These are phyloP conservation scores for Limnephilus auricula DNA, from an alignment of 2,888 invertebrate genomes.

Conservation along the genomic window DNA sequence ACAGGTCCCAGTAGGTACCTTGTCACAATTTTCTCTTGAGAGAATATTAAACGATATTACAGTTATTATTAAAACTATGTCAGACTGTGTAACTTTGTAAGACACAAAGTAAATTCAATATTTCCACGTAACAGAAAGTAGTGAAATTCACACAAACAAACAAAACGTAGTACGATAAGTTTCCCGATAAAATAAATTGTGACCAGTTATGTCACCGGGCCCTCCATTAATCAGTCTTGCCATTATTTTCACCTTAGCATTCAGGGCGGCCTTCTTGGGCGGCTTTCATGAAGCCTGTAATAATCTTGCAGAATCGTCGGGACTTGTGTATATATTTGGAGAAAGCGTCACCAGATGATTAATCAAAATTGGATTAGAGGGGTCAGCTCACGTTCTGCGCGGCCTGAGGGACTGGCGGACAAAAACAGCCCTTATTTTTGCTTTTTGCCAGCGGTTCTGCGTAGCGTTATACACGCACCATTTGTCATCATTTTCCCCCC, in stretches of 20 bases:
- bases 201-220: conserved; percentile 9
- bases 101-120: not conserved
- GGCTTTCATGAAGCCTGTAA: conserved; percentile 19
- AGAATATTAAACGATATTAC: too few species aligned
- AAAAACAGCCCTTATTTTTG: conserved; percentile 22
- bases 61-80: not conserved
- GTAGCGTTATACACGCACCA: not conserved
- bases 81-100: not conserved
- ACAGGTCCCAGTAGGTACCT: too few species aligned
- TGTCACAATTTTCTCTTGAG: too few species aligned
- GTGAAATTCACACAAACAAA: conserved; percentile 11
- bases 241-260: conserved; percentile 35
- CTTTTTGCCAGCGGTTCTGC: not conserved
- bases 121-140: not conserved
- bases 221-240: conserved; percentile 16
- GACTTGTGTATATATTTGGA: conserved; percentile 43
- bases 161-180: conserved; percentile 16
- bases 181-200: conserved; percentile 35
- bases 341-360: conserved; percentile 46
- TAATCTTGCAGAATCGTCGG: conserved; percentile 41
- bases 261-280: not conserved
- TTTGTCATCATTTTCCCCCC: not conserved
- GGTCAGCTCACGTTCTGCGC: not conserved
- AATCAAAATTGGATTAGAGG: conserved; percentile 39
- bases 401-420: not conserved